A percentile compares a stretch with the other conserved stretches of the same genome.
Conservation (phyloP, 1,140 invertebrate species). For the Neotoxoptera formosana region DNA sequence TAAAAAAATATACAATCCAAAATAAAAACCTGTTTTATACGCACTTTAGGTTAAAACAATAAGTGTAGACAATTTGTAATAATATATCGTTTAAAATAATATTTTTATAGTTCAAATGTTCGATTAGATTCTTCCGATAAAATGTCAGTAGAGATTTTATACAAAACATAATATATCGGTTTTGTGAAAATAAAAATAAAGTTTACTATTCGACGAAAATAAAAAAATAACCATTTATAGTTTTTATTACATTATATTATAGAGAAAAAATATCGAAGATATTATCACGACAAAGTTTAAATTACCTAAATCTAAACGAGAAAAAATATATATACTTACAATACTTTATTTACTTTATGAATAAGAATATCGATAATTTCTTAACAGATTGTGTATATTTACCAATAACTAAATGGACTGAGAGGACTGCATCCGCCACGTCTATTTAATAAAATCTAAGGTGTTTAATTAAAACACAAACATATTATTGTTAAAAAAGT, state of each 20-base stretch:
- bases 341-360: background rate
- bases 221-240: background rate
- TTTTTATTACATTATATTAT: background rate
- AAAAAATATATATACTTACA: background rate
- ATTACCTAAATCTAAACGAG: background rate
- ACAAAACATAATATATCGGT: background rate
- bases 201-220: background rate
- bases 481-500: background rate
- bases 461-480: no score
- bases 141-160: background rate
- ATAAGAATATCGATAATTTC: background rate
- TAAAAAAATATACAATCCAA: background rate
- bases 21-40: background rate
- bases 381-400: background rate
- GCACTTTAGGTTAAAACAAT: background rate
- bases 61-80: background rate
- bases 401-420: background rate
- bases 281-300: background rate
- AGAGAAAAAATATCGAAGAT: background rate
- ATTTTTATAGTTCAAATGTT: background rate
- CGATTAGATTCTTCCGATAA: background rate
- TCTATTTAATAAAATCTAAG: background rate
- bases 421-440: background rate
- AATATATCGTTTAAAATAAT: slow-evolving; percentile 2
- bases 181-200: background rate